Evolutionary conservation across 1,140 invertebrate species (phyloP).

Genomic region (Philotrypesis tridentata): DNA sequence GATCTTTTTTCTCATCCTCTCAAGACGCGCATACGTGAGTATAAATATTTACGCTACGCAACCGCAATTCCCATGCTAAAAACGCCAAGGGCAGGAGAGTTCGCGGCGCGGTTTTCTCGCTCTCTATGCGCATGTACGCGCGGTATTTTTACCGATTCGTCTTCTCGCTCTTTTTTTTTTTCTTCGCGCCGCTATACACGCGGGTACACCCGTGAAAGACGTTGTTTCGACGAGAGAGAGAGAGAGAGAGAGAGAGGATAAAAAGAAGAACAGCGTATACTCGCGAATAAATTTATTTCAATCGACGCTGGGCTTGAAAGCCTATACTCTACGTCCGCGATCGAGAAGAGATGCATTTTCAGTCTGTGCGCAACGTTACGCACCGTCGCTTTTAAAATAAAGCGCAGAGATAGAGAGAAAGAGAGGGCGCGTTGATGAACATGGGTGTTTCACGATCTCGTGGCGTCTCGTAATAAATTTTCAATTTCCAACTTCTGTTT

Average conservation of each 20-base stretch:
- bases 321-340: no score
- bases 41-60: conserved; percentile 46
- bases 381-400: background rate
- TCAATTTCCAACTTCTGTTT: conserved; percentile 23
- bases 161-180: conserved; percentile 26
- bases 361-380: background rate
- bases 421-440: no score
- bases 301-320: background rate
- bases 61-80: conserved; percentile 42
- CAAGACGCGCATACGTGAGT: conserved; percentile 25
- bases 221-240: background rate
- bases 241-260: background rate
- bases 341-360: background rate
- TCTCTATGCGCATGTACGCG: background rate
- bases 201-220: no score
- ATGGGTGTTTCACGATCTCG: background rate
- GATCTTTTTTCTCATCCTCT: background rate
- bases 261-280: conserved; percentile 1
- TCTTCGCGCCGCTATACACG: no score
- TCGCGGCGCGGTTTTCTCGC: conserved; percentile 28
- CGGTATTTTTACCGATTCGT: conserved; percentile 41
- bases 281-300: conserved; percentile 30
- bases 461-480: background rate
- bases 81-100: conserved; percentile 38
- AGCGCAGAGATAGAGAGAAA: no score